phyloP scores from a whole-genome alignment of 2,888 invertebrate species.

The Rapana venosa region DNA sequence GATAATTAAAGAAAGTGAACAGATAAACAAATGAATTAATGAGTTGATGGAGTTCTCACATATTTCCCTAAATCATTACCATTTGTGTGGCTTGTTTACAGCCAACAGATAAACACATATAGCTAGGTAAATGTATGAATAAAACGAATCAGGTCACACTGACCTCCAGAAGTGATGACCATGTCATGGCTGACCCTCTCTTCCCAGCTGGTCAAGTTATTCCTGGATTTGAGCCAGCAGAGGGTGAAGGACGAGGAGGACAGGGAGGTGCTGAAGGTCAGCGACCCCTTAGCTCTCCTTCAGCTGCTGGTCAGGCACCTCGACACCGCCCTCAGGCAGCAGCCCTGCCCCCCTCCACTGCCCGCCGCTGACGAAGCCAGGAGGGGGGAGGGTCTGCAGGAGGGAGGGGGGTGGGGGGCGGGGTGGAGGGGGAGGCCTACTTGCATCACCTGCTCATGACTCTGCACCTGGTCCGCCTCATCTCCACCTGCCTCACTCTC shows the following conservation, averaged over 20 bases:
- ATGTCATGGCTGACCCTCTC: not conserved
- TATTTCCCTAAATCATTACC: no score
- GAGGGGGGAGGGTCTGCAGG: constrained; percentile 66
- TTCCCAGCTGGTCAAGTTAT: constrained; percentile 11
- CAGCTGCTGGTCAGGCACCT: constrained; percentile 87
- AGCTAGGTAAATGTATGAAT: no score
- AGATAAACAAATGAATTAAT: no score
- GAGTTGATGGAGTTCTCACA: no score
- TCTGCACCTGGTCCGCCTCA: constrained; percentile 68
- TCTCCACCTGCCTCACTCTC: constrained; percentile 56
- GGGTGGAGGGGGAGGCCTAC: constrained; percentile 77
- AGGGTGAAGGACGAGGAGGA: not conserved
- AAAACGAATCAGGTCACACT: no score
- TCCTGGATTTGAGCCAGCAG: not conserved
- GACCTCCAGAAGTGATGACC: no score
- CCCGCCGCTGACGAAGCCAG: constrained; percentile 83
- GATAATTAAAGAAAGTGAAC: no score
- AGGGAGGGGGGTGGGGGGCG: constrained; percentile 61
- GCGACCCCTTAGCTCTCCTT: constrained; percentile 81
- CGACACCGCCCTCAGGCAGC: constrained; percentile 78
- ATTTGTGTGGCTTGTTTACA: no score
- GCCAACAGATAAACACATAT: no score
- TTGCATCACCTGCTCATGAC: constrained; percentile 83
- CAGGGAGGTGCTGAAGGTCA: not conserved
- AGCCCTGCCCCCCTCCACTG: constrained; percentile 80